phyloP scores from a whole-genome alignment of 2,888 invertebrate genomes.

The Rhodophaea formosa region DNA sequence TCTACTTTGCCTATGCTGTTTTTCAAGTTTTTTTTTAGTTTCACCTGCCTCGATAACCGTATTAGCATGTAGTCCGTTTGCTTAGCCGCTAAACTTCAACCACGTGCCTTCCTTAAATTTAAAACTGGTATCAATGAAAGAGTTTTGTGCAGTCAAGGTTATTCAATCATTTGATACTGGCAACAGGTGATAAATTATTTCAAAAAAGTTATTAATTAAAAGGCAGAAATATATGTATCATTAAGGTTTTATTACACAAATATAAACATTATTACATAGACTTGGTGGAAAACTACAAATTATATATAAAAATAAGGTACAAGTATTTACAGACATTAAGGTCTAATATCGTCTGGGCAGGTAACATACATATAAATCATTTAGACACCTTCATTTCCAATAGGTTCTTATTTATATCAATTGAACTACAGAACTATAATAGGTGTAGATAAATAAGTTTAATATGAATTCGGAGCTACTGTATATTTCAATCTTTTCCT shows the following conservation, averaged over 20 bases:
- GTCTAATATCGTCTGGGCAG: constrained; percentile 22
- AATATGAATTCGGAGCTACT: no score
- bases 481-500: no score
- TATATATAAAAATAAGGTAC: constrained; percentile 54
- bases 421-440: no score
- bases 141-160: no score
- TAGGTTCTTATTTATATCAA: neutral
- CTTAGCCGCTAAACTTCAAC: no score
- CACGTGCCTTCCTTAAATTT: no score
- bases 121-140: no score
- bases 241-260: constrained; percentile 70
- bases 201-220: constrained; percentile 25
- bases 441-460: no score
- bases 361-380: constrained; percentile 18
- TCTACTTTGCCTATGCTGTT: no score
- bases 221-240: constrained; percentile 40
- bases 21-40: no score
- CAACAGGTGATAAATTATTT: neutral
- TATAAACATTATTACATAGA: constrained; percentile 65
- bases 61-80: no score
- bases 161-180: neutral
- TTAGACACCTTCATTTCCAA: constrained; percentile 11
- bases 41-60: no score
- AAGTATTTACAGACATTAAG: constrained; percentile 58
- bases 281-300: constrained; percentile 75